Evolutionary conservation across 2,888 invertebrate species (phyloP), one percentile per base, ranked within the genome.

Genomic region (Leptinotarsa peninsularis): DNA sequence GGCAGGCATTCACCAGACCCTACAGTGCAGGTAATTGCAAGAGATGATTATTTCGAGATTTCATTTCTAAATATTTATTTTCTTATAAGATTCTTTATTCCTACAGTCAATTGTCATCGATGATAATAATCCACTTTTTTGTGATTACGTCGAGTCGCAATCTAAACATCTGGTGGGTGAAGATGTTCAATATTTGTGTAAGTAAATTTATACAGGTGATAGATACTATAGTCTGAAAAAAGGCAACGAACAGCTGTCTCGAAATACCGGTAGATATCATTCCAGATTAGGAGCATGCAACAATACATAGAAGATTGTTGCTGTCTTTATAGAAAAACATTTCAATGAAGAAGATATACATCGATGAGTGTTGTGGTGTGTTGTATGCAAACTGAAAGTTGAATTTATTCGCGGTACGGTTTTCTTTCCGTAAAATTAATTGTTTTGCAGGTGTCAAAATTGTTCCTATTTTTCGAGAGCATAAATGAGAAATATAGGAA

Each of bases 171-270:
- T 63, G 63, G 63, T 63, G 63, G 63, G n/a, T 63, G 27, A n/a
- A n/a, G n/a, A 63, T 18, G 56, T 69, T n/a, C 14, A 18, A 15
- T 68, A 54, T 68, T 50, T 50, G 52, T 69, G 43, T 56, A 69
- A 52, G 66, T 23, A 56, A 56, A 72, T 72, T 49, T 43, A 66
- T 72, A 72, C 72, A 72, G 72, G 72, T 72, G 72, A 56, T 54
- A 33, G 60, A 43, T 43, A 43, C 13, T 43, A 10, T 13, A 43
- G 43, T 10, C 43, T 43, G 43, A 43, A 58, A 73, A 21, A 33
- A 33, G 66, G 60, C n/a, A 1, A 73, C 5, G 5, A 67, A 67
- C 72, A 73, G 50, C 72, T 73, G 72, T 49, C 58, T 67, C 17
- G 13, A 49, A 58, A 73, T 73, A 67, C 72, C 67, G 67, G 54